A percentile compares a stretch with the other conserved stretches of the same genome.
Evolutionary conservation across 2,113 vertebrate species (phyloP).

Genomic region (Albula goreensis): DNA sequence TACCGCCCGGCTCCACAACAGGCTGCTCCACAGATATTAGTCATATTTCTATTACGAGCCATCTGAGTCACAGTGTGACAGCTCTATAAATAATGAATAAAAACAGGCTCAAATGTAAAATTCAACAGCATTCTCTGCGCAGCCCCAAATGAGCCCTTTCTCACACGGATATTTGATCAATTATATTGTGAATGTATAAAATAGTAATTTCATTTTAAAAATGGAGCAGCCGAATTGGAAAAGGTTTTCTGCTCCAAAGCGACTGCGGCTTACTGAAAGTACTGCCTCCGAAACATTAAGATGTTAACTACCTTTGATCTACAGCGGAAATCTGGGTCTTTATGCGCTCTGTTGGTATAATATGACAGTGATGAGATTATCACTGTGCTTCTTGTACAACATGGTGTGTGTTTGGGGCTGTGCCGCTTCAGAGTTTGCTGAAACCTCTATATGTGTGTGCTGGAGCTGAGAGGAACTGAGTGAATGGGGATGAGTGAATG

Average conservation of each 20-base stretch:
- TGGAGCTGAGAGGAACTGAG: not conserved
- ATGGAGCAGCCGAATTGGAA: not conserved
- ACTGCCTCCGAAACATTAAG: not conserved
- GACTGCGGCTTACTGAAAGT: not conserved
- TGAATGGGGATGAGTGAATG: not conserved
- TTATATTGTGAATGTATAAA: no score
- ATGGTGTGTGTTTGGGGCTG: not conserved
- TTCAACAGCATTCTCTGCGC: not conserved
- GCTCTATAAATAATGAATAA: not conserved
- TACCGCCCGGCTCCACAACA: not conserved
- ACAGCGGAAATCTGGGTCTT: not conserved
- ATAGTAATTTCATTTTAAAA: no score
- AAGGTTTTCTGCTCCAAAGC: not conserved
- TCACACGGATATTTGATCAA: not conserved
- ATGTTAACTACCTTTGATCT: not conserved
- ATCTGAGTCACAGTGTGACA: not conserved
- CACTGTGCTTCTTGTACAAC: not conserved
- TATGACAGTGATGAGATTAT: not conserved
- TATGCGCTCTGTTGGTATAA: not conserved
- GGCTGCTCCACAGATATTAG: not conserved
- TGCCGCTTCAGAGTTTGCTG: not conserved
- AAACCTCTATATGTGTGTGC: not conserved
- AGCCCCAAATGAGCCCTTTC: not conserved
- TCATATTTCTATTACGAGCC: constrained; percentile 1
- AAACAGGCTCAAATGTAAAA: not conserved